Percentiles rank a stretch among this genome's conserved stretches.
Evolutionary conservation across 2,113 vertebrate genomes (phyloP).

Genomic region (Catharus minimus): DNA sequence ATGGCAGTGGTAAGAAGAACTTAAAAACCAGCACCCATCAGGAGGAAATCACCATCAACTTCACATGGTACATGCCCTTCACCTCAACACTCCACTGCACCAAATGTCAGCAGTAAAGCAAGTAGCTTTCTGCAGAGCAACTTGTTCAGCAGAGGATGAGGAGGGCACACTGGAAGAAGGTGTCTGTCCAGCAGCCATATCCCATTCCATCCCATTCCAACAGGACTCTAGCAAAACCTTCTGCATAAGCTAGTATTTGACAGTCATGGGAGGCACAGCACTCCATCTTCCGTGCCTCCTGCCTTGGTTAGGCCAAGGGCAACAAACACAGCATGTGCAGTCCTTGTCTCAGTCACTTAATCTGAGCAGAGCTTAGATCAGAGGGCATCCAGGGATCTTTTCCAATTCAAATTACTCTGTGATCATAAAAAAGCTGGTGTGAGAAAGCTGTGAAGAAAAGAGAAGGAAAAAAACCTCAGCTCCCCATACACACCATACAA

Average conservation of each 20-base stretch:
- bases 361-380: not conserved
- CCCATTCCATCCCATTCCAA: too few relatives aligned
- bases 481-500: not conserved
- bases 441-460: not conserved
- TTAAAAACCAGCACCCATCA: not conserved
- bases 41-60: not conserved
- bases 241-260: not conserved
- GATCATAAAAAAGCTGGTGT: not conserved
- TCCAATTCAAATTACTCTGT: not conserved
- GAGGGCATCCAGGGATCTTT: not conserved
- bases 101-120: fast-evolving
- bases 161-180: not conserved
- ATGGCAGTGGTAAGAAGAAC: not conserved
- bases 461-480: not conserved
- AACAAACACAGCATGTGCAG: not conserved
- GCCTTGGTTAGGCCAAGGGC: not conserved
- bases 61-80: fast-evolving
- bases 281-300: not conserved
- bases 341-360: not conserved
- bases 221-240: fast-evolving
- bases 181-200: not conserved
- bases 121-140: fast-evolving
- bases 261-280: fast-evolving
- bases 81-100: fast-evolving
- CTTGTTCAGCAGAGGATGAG: fast-evolving